Evolutionary conservation across 2,797 vertebrate genomes (phyloP), one percentile per base, ranked within the genome.

Genomic region (Tympanoctomys barrerae): DNA sequence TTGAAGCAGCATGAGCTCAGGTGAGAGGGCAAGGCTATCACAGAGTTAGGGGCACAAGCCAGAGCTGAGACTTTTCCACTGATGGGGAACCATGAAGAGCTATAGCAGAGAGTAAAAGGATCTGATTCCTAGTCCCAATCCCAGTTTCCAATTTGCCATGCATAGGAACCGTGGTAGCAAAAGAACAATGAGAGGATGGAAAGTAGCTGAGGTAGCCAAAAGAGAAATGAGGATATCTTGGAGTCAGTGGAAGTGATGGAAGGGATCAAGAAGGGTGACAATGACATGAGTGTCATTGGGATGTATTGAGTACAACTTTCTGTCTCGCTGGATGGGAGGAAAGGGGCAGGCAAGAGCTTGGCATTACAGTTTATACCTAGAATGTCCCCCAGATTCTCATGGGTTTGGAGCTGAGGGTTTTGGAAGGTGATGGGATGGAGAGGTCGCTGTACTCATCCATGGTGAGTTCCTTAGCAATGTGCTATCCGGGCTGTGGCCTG

Each of bases 221-320:
- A 12, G 49, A 54, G 57, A 52, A 14, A 36, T 1, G 5, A 52
- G 14, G 75, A 1, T 22, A 28, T 49, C 19, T 52, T 18, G 57
- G 33, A 64, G 6, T 19, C 5, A 8, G 3, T 1, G 1, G n/a
- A 21, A 42, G 18, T 36, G 18, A 52, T 0, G 59, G 54, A 4
- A 52, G 31, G 42, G 28, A 84, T 18, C 42, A 5, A 36, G 18
- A 0, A 1, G n/a, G 80, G 28, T 8, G 14, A 61, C 36, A 66
- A n/a, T 11, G 46, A 52, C 16, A 33, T 1, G 1, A 24, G 24
- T 28, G 64, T 70, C 21, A 5, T 31, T 26, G 87, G 24, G 39
- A 28, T 16, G 5, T 26, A 12, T 8, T 82, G 24, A 46, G 1
- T 13, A 14, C 59, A n/a, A 68, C n/a, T 16, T 86, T 36, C 28